A percentile compares a stretch with the other conserved stretches of the same genome.
Evolutionary conservation across 2,113 vertebrate genomes (phyloP).

Genomic region (Benitochromis conjunctus): DNA sequence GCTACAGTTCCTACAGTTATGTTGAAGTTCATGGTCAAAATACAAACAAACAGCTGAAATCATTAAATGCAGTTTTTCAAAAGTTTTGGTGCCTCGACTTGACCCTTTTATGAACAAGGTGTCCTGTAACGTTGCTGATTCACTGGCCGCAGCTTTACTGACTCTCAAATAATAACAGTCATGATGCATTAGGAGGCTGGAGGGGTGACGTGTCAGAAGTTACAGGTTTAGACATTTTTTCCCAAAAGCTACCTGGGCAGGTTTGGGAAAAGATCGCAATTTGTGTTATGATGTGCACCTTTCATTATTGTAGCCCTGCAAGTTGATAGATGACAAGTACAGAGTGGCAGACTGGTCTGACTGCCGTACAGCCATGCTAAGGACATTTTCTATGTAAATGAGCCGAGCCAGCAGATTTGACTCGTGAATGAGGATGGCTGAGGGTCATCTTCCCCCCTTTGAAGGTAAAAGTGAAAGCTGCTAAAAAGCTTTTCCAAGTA

Average conservation of each 20-base stretch:
- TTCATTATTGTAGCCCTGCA: not conserved
- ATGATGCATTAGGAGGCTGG: not conserved
- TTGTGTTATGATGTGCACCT: not conserved
- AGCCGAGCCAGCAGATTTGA: not conserved
- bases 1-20: not conserved
- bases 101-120: not conserved
- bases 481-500: not conserved
- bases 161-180: not conserved
- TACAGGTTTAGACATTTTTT: not conserved
- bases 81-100: not conserved
- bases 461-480: not conserved
- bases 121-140: not conserved
- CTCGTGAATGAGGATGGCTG: not conserved
- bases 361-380: not conserved
- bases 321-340: accelerated
- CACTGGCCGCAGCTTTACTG: not conserved
- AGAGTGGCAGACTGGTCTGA: not conserved
- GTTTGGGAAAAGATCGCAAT: not conserved
- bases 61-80: accelerated
- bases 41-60: accelerated
- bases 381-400: not conserved
- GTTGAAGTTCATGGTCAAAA: not conserved
- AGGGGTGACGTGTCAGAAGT: not conserved
- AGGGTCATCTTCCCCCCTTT: not conserved
- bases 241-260: not conserved